Evolutionary conservation across 2,113 vertebrate species (phyloP), one percentile per base, ranked within the genome.

Genomic region (Gymnocephalus cernua): DNA sequence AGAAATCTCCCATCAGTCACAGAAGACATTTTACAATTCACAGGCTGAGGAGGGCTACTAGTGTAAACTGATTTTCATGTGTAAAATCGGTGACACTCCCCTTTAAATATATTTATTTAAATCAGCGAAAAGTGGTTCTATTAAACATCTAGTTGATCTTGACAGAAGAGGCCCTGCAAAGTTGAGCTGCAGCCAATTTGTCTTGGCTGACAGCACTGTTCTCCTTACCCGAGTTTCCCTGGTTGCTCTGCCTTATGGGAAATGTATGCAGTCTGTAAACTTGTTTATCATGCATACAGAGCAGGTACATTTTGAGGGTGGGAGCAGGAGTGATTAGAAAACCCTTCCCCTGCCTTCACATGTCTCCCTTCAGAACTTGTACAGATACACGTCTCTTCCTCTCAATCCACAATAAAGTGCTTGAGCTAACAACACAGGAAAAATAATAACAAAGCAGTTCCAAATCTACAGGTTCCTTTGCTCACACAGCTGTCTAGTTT

Each of bases 381-480:
- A 66, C 35, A 32, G 23, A 70, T 21, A 53, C 44, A 21, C 1
- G 0, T 16, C 59, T 65, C 79, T 69, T 64, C 76, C 62, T 54
- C 73, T 53, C 76, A 70, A 73, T 61, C 79, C 47, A 86, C 74
- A 76, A 86, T 95, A 95, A 96, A 94, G 95, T 95, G 95, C 94
- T 88, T 93, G 89, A 92, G 91, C 79, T 83, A 83, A 88, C 41
- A 86, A 88, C 38, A 87, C 19, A 82, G 63, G 32, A 84, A 83
- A 80, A 76, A 83, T 54, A 69, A 56, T 85, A 84, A 74, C 12
- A 77, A 44, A 79, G 35, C 68, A 68, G 56, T 68, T 53, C 84
- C 51, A 80, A 80, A 63, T 81, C 66, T 74, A 70, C 73, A 78
- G 18, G 50, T 79, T 89, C 53, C 51, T 79, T 68, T 82, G 69